Conservation (phyloP, 2,888 invertebrate species). For the Lordiphosa fenestrarum region DNA sequence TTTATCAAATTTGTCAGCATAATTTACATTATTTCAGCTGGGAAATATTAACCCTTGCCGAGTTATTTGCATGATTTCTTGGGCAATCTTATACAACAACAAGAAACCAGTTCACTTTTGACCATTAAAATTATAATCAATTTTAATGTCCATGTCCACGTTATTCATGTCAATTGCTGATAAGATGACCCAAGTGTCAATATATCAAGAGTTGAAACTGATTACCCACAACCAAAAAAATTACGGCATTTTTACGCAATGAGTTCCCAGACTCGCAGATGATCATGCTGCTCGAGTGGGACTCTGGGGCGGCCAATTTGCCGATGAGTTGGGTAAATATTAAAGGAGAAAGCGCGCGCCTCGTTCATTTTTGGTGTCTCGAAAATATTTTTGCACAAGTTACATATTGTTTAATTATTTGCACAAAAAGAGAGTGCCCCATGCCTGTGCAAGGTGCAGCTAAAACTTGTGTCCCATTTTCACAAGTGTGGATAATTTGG, state of each 20-base stretch:
- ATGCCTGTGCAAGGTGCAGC: constrained; percentile 37
- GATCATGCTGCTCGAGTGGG: constrained; percentile 1
- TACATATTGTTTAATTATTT: constrained; percentile 61
- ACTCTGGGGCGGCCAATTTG: constrained; percentile 40
- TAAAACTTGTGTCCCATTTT: constrained; percentile 42
- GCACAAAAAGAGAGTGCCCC: constrained; percentile 49
- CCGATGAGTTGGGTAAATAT: constrained; percentile 49
- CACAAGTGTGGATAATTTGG: constrained; percentile 52
- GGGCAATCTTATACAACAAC: neutral
- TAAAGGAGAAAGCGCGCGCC: constrained; percentile 62
- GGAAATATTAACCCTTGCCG: neutral
- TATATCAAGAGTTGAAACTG: constrained; percentile 29
- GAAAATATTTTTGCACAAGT: constrained; percentile 63
- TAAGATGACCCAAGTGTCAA: constrained; percentile 41
- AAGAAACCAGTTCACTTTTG: constrained; percentile 1
- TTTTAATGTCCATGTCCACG: constrained; percentile 1
- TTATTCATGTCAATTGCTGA: constrained; percentile 19
- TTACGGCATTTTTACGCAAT: constrained; percentile 63
- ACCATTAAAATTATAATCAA: constrained; percentile 1
- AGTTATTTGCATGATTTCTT: constrained; percentile 2
- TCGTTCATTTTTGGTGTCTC: constrained; percentile 33
- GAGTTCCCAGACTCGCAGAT: constrained; percentile 32
- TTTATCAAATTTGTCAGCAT: constrained; percentile 2
- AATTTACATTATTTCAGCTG: constrained; percentile 7
- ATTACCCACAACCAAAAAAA: constrained; percentile 22